These are phyloP conservation scores for Aphaenogaster rudis DNA, from an alignment of 1,140 invertebrate species.

Conservation along the genomic window DNA sequence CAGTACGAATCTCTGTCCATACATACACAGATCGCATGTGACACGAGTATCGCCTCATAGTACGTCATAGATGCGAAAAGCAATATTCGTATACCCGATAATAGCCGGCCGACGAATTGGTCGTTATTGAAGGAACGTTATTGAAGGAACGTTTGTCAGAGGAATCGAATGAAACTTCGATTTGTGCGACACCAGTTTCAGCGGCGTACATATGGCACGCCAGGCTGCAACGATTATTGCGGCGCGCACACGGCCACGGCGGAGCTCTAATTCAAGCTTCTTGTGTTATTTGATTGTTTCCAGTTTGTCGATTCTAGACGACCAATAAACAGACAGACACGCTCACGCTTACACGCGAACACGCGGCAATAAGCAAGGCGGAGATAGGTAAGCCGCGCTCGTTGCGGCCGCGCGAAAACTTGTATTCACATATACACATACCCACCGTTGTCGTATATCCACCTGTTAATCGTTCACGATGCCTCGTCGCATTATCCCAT, in stretches of 20 bases:
- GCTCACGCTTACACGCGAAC: constrained; percentile 74
- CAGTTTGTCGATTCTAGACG: constrained; percentile 84
- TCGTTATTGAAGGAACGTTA: not conserved
- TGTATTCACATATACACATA: constrained; percentile 65
- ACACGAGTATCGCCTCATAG: constrained; percentile 46
- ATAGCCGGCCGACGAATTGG: constrained; percentile 34
- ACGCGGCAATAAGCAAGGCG: constrained; percentile 76
- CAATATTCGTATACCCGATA: constrained; percentile 43
- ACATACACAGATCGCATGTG: constrained; percentile 66
- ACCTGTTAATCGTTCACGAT: constrained; percentile 68
- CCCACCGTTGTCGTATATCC: constrained; percentile 69
- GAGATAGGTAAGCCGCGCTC: constrained; percentile 77
- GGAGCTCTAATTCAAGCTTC: constrained; percentile 65
- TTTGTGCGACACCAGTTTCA: constrained; percentile 23
- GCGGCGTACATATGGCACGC: constrained; percentile 5
- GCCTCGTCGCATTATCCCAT: constrained; percentile 39
- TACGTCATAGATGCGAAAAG: constrained; percentile 57
- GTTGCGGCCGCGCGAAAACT: constrained; percentile 68
- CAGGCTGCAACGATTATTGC: constrained; percentile 40
- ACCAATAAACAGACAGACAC: constrained; percentile 80
- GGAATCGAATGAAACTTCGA: constrained; percentile 46
- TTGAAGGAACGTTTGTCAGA: constrained; percentile 44
- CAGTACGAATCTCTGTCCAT: constrained; percentile 37
- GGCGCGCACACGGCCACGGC: constrained; percentile 34
- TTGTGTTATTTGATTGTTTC: constrained; percentile 80